phyloP scores from a whole-genome alignment of 2,113 vertebrate genomes.

The Crotalus horridus region DNA sequence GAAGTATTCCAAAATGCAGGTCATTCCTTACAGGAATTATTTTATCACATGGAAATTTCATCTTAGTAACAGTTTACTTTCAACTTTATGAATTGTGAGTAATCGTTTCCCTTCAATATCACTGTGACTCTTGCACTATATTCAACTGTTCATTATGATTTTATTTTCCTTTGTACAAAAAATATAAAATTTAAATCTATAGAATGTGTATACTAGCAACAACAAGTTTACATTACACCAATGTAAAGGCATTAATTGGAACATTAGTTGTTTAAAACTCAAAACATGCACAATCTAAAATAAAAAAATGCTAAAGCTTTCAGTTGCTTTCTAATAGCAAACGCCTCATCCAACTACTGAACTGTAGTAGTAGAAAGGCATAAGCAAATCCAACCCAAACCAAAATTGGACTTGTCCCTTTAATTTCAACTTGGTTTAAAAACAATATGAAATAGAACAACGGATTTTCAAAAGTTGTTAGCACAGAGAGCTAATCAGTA shows the following conservation, averaged over 20 bases:
- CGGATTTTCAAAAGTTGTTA: constrained; percentile 67
- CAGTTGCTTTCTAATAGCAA: constrained; percentile 59
- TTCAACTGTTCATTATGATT: constrained; percentile 68
- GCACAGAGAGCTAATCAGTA: constrained; percentile 70
- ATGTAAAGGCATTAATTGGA: constrained; percentile 64
- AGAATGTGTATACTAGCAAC: constrained; percentile 71
- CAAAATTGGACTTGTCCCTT: constrained; percentile 53
- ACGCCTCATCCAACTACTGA: constrained; percentile 62
- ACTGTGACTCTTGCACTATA: background rate
- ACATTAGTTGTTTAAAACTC: constrained; percentile 69
- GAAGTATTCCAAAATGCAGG: background rate
- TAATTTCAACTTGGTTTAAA: constrained; percentile 63
- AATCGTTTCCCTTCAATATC: background rate
- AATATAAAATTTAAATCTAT: constrained; percentile 77
- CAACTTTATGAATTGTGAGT: background rate
- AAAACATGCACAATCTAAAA: constrained; percentile 76
- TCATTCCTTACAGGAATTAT: constrained; percentile 13
- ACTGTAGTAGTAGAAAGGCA: constrained; percentile 56
- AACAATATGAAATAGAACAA: constrained; percentile 66
- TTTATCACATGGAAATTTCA: background rate
- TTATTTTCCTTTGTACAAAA: constrained; percentile 81
- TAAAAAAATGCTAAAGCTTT: constrained; percentile 63
- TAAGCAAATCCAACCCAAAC: constrained; percentile 59
- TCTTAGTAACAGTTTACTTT: background rate
- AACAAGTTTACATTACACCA: constrained; percentile 69